phyloP scores from a whole-genome alignment of 2,888 invertebrate genomes.

The Cryptus armator region DNA sequence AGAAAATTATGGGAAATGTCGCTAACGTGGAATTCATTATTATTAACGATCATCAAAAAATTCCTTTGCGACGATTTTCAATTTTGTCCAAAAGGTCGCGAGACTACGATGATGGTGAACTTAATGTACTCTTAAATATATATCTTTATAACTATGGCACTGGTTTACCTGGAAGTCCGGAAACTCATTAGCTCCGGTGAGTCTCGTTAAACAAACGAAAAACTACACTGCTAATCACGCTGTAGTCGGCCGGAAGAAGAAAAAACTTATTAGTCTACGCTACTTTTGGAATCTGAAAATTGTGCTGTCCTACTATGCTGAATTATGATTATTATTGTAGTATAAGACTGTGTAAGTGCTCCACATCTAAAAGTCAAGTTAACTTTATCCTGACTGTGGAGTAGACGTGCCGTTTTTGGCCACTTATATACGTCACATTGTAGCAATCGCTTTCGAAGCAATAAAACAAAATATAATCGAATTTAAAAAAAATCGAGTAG shows the following conservation, averaged over 20 bases:
- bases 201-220: slow-evolving; percentile 61
- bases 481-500: too few relatives aligned
- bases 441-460: too few relatives aligned
- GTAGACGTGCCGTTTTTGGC: too few relatives aligned
- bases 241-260: slow-evolving; percentile 19
- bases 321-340: slow-evolving; percentile 23
- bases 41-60: background rate
- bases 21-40: background rate
- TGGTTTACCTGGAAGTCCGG: slow-evolving; percentile 56
- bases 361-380: background rate
- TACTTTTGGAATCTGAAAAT: slow-evolving; percentile 50
- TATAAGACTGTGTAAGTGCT: background rate
- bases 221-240: slow-evolving; percentile 60
- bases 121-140: slow-evolving; percentile 28
- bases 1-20: background rate
- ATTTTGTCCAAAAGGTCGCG: background rate
- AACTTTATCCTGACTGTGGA: background rate
- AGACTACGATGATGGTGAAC: slow-evolving; percentile 1
- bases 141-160: slow-evolving; percentile 49
- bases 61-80: background rate
- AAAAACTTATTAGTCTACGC: slow-evolving; percentile 57
- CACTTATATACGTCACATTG: too few relatives aligned
- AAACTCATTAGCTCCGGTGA: slow-evolving; percentile 64
- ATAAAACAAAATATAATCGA: too few relatives aligned
- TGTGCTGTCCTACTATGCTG: slow-evolving; percentile 17